Evolutionary conservation across 2,797 vertebrate genomes (phyloP).

Genomic region (Sarcophilus harrisii): DNA sequence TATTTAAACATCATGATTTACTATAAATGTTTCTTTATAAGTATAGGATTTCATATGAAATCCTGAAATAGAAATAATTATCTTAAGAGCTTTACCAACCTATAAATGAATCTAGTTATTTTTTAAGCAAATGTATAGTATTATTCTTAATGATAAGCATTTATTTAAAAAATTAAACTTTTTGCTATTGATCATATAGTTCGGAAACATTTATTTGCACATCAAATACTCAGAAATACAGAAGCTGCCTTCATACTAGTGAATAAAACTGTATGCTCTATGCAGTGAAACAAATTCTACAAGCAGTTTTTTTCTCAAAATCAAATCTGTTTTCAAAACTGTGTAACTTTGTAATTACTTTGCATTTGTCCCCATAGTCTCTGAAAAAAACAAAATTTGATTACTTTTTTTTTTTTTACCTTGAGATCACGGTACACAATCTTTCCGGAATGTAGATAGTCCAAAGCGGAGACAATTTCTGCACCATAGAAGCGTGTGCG

Average conservation of each 20-base stretch:
- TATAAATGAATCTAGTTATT: conserved; percentile 18
- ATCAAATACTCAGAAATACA: conserved; percentile 47
- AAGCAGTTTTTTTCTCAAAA: conserved; percentile 37
- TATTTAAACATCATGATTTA: conserved; percentile 15
- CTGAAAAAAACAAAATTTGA: conserved; percentile 83
- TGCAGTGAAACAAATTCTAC: conserved; percentile 51
- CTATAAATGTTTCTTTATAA: conserved; percentile 26
- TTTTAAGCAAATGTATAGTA: conserved; percentile 23
- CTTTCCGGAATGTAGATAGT: conserved; percentile 99
- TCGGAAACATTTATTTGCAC: neutral
- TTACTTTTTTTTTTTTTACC: conserved; percentile 90
- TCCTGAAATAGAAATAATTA: neutral
- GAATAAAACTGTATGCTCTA: conserved; percentile 62
- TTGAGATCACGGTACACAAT: conserved; percentile 99
- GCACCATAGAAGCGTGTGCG: conserved; percentile 98
- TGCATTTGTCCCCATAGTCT: conserved; percentile 84
- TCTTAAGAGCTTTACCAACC: conserved; percentile 26
- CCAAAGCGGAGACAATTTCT: conserved; percentile 97
- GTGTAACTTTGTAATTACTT: conserved; percentile 89
- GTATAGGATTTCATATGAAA: neutral
- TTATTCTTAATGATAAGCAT: conserved; percentile 15
- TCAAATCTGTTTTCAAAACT: conserved; percentile 80
- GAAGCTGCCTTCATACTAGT: conserved; percentile 28
- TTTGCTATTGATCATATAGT: neutral
- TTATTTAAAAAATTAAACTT: neutral